Conservation (phyloP, 1,140 invertebrate species). For the Danaus plexippus region DNA sequence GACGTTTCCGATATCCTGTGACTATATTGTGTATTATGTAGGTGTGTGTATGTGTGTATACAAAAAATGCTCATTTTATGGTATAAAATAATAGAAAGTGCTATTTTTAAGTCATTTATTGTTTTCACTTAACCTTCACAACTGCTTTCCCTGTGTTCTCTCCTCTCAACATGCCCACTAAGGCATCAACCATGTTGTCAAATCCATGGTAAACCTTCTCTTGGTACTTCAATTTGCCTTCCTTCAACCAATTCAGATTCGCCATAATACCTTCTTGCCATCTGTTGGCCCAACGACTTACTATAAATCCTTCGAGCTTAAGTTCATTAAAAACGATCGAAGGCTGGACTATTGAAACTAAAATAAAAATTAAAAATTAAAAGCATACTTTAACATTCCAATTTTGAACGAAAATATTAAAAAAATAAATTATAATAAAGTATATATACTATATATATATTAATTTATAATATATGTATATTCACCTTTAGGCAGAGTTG, state of each 20-base stretch:
- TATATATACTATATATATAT: neutral
- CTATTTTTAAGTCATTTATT: neutral
- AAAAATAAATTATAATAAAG: no score
- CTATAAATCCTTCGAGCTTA: slow-evolving; percentile 78
- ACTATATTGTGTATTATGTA: no score
- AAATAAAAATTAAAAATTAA: slow-evolving; percentile 8
- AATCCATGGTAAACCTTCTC: slow-evolving; percentile 79
- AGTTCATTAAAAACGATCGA: slow-evolving; percentile 69
- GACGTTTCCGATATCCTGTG: no score
- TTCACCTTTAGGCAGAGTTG: slow-evolving; percentile 48
- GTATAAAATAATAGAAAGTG: no score
- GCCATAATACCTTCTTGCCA: slow-evolving; percentile 75
- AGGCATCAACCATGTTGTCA: slow-evolving; percentile 78
- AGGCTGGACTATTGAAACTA: slow-evolving; percentile 55
- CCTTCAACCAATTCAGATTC: slow-evolving; percentile 74
- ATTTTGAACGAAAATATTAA: no score
- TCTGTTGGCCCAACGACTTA: slow-evolving; percentile 71
- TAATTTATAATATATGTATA: slow-evolving; percentile 2
- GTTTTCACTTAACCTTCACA: slow-evolving; percentile 68
- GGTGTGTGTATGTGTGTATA: no score
- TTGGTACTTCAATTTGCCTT: slow-evolving; percentile 77
- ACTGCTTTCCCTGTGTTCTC: slow-evolving; percentile 78
- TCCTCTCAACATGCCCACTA: slow-evolving; percentile 74
- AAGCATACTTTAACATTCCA: neutral
- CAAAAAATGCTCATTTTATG: no score